Evolutionary conservation across 2,888 invertebrate species (phyloP), one percentile per base, ranked within the genome.

Genomic region (Molorchus minor): DNA sequence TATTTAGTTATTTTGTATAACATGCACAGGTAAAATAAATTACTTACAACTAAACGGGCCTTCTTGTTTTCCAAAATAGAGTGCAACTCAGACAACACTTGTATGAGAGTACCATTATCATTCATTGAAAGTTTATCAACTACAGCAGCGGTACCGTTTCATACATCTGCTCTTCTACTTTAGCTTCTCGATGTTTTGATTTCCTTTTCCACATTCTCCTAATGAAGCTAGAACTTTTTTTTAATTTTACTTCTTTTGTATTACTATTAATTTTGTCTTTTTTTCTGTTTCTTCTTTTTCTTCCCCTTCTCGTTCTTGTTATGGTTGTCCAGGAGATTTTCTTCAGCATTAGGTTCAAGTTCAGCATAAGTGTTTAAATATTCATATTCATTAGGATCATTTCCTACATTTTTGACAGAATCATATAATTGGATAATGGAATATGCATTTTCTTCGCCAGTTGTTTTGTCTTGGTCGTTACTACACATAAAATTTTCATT

Each of bases 61-160:
- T 72, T 73, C 56, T 76, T 72, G 10, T 56, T 61, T 58, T 75
- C 73, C 25, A 78, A 64, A 29, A 75, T 71, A 47, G 70, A 62
- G 29, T 76, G 72, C 29, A 77, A 57, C 41, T 75, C 73, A 2
- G 61, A 59, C 13, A 75, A 46, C 61, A 73, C 70, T 49, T 71
- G 66, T 12, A 70, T 35, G 2, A 68, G 59, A 15, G 55, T 57
- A 10, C n/a, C n/a, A n/a, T 15, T 21, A 43, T 64, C 62, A 5
- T 35, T 54, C 10, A 61, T 8, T n/a, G n/a, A 20, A 20, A 58
- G 38, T 33, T 64, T 64, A 33, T 63, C 61, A 4, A 66, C 56
- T 1, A 53, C 58, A 10, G 53, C 30, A 12, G 65, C 61, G 71
- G 69, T 3, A 73, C 66, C 20, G 66, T 67, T 40, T 68, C 72